Percentiles rank a stretch among this genome's conserved stretches.
phyloP scores from a whole-genome alignment of 2,113 vertebrate species.

The Marcusenius ussheri region DNA sequence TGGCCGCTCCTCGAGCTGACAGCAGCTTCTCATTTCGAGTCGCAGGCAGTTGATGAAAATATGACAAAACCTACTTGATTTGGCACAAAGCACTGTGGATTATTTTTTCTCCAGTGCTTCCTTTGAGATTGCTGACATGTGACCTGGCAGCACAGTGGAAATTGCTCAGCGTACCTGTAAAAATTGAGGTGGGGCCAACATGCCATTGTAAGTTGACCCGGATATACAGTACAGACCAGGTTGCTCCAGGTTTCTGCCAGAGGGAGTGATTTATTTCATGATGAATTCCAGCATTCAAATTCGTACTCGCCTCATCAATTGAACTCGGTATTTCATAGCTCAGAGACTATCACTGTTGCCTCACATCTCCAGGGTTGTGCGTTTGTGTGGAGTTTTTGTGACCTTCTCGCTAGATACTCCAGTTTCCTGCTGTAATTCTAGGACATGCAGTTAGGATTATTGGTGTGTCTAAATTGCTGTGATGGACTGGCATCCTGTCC shows the following conservation, averaged over 20 bases:
- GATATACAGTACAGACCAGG: slow-evolving; percentile 74
- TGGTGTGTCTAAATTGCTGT: neutral
- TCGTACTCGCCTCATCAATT: neutral
- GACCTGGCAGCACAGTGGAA: slow-evolving; percentile 71
- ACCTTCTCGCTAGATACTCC: neutral
- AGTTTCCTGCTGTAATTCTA: neutral
- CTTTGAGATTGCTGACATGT: slow-evolving; percentile 52
- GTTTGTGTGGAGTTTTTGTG: neutral
- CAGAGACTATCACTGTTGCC: neutral
- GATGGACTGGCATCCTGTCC: neutral
- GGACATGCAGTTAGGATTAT: neutral
- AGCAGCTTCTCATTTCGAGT: slow-evolving; percentile 86
- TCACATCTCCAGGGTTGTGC: neutral
- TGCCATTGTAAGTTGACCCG: slow-evolving; percentile 88
- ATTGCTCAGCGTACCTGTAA: slow-evolving; percentile 79
- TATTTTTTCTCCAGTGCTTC: slow-evolving; percentile 48
- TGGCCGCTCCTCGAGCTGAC: slow-evolving; percentile 87
- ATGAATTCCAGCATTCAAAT: neutral
- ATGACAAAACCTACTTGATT: slow-evolving; percentile 74
- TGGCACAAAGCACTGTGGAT: slow-evolving; percentile 66
- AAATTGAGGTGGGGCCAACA: slow-evolving; percentile 79
- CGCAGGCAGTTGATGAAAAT: slow-evolving; percentile 83
- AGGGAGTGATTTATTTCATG: neutral
- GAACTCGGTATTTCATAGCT: neutral
- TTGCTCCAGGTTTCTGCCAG: slow-evolving; percentile 59